Base-by-base conservation (phyloP, 2,113 vertebrate species). In the Colistium nudipinnis region DNA sequence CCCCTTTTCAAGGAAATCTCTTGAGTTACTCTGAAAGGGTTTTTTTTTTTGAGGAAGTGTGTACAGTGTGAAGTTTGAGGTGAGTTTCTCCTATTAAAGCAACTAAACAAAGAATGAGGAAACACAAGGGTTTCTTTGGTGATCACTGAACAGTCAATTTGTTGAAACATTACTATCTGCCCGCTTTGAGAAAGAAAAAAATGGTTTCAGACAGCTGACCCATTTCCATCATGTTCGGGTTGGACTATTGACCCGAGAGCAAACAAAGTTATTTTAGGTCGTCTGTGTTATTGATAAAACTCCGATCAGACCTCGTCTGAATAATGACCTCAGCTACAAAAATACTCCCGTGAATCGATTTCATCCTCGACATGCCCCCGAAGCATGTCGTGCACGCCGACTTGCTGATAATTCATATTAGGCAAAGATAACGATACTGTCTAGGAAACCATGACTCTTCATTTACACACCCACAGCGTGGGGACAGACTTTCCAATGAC, bases 31-130 rank as follows among this genome's bases (percentile, higher is more conserved):
- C 1, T 33, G 5, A 36, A 28, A 14, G 76, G 74, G 57, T 4
- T 77, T 84, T 81, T 84, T 81, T 81, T 74, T 60, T 66, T 11
- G 74, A 62, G 81, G 81, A 89, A 88, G 62, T 81, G 51, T 24
- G 11, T 1, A 7, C n/a, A 68, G n/a, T n/a, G n/a, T n/a, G n/a
- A n/a, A 35, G 48, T 70, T 9, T 13, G n/a, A 54, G 36, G 38
- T 63, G 19, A 38, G 65, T 76, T 81, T 72, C 38, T 70, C 4
- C 28, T 62, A 45, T 38, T 54, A 8, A 61, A 4, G 7, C 51
- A 45, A 56, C 43, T n/a, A 17, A 7, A 0, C 13, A 16, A 63
- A 43, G 38, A 43, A 74, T 66, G 62, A 81, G 75, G 75, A 81
- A 85, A 80, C 78, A n/a, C 17, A n/a, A 9, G 22, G 9, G n/a